A percentile compares a stretch with the other conserved stretches of the same genome.
phyloP scores from a whole-genome alignment of 2,888 invertebrate species.

The Halictus ligatus region DNA sequence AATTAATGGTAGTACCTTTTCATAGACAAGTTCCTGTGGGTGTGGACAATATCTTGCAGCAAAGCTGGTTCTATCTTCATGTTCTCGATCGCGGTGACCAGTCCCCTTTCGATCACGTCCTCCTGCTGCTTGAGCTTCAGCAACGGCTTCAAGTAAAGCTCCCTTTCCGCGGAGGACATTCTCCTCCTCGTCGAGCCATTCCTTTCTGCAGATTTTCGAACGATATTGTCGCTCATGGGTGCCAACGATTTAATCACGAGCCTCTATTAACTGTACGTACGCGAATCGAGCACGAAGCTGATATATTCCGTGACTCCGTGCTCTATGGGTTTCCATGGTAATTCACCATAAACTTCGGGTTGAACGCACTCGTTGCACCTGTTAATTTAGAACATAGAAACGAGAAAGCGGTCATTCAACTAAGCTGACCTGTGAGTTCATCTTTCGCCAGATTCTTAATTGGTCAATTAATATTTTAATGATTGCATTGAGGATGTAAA shows the following conservation, averaged over 20 bases:
- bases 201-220: conserved; percentile 5
- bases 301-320: conserved; percentile 7
- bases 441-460: not conserved
- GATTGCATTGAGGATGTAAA: not conserved
- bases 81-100: conserved; percentile 71
- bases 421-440: not conserved
- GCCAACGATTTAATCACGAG: conserved; percentile 24
- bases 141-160: conserved; percentile 70
- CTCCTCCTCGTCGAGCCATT: conserved; percentile 20
- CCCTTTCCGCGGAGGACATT: conserved; percentile 52
- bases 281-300: not conserved
- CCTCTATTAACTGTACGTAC: not conserved
- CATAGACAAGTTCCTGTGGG: conserved; percentile 58
- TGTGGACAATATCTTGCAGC: conserved; percentile 67
- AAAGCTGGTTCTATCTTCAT: conserved; percentile 73
- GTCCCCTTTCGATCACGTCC: conserved; percentile 74
- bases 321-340: conserved; percentile 61
- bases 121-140: conserved; percentile 79
- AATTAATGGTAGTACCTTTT: conserved; percentile 71
- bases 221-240: not conserved
- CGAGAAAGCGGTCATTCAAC: not conserved
- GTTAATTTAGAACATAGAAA: conserved; percentile 18
- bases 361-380: conserved; percentile 53
- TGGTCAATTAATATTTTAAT: not conserved
- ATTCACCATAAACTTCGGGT: conserved; percentile 40